Evolutionary conservation across 2,888 invertebrate species (phyloP), one percentile per base, ranked within the genome.

Genomic region (Mesopsocus fuscifrons): DNA sequence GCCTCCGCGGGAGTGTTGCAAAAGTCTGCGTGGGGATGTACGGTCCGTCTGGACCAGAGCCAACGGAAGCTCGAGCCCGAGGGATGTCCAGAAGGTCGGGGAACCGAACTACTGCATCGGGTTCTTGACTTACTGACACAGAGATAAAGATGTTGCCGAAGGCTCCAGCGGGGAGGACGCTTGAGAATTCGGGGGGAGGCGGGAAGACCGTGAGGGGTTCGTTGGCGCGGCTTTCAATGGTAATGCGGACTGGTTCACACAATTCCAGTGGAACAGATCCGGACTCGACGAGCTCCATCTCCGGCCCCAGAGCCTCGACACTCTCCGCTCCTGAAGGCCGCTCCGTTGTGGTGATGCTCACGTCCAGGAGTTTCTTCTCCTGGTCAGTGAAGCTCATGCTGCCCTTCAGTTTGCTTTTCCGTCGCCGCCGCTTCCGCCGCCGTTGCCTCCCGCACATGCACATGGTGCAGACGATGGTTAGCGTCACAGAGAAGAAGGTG

Each of bases 311-410:
- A 49, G 72, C 68, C 50, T 72, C 72, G 52, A 72, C 73, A 53
- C 76, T 76, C 44, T 66, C 67, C 2, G 44, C 64, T 59, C 32
- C 65, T 59, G 64, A 72, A 42, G 61, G 69, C 15, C 51, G 51
- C 21, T 71, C 71, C 1, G 74, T 76, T 4, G 77, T 77, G 11
- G 77, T 76, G 30, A 77, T 76, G 50, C 84, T 84, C 15, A 83
- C 74, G 52, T 85, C 84, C 48, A 87, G 64, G 45, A 87, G 65
- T 55, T 84, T 83, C 60, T 87, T 85, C 56, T 87, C 85, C 63
- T 87, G 87, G 54, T 87, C 87, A 40, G 80, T 83, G 56, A 83
- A 83, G 57, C 83, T 84, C 2, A 80, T 72, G 59, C 81, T 81
- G 35, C 77, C 74, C 53, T 82, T 82, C 44, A 80, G 69, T 33